Percentiles rank a stretch among this genome's conserved stretches.
These are phyloP conservation scores for Epinephelus malabaricus DNA, from an alignment of 2,797 vertebrate species.

Conservation along the genomic window DNA sequence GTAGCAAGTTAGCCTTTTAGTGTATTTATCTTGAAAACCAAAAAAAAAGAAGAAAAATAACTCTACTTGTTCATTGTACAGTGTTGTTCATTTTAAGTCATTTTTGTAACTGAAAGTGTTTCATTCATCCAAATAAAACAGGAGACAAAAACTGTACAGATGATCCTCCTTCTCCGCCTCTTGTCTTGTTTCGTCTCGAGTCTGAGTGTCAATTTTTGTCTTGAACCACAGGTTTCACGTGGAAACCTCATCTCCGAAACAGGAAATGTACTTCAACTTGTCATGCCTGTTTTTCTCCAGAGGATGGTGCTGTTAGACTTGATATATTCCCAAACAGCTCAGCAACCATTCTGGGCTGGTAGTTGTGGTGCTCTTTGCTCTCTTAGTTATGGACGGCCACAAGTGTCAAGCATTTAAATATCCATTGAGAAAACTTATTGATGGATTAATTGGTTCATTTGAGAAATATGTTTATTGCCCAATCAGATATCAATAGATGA, in stretches of 20 bases:
- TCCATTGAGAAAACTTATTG: too few species aligned
- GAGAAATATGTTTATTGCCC: not conserved
- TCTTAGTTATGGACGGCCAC: not conserved
- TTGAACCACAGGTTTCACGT: constrained; percentile 50
- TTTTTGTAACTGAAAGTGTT: constrained; percentile 93
- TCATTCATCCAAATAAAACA: constrained; percentile 91
- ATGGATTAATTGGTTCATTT: too few species aligned
- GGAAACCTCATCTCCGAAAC: constrained; percentile 20
- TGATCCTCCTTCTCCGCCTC: constrained; percentile 49
- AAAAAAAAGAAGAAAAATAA: constrained; percentile 82
- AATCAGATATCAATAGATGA: not conserved
- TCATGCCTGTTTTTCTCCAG: constrained; percentile 34
- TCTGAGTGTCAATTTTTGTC: not conserved
- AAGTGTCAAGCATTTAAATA: not conserved
- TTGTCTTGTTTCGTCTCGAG: constrained; percentile 34
- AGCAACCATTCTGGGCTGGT: not conserved
- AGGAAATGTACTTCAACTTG: constrained; percentile 12
- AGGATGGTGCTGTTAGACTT: constrained; percentile 54
- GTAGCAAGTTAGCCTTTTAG: constrained; percentile 89
- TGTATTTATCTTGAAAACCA: constrained; percentile 89
- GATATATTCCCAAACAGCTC: too few species aligned
- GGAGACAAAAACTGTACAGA: constrained; percentile 86
- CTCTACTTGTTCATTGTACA: constrained; percentile 91
- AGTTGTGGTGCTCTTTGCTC: not conserved
- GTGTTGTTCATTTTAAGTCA: constrained; percentile 91